Percentiles rank a stretch among this genome's conserved stretches.
phyloP scores from a whole-genome alignment of 1,140 invertebrate genomes.

The Neoseiulus cucumeris region DNA sequence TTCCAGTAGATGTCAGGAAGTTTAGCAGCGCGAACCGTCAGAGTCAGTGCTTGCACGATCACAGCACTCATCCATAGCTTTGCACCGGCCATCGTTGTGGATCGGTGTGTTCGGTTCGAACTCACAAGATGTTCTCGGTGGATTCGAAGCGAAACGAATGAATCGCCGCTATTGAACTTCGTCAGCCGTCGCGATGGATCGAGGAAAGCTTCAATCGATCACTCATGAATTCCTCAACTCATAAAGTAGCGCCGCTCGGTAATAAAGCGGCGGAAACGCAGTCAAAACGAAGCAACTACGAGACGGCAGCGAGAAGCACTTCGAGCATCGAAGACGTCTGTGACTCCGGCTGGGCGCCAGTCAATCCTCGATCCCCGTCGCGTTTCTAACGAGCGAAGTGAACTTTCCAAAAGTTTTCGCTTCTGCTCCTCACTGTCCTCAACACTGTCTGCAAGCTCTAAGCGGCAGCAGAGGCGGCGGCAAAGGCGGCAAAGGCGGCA shows the following conservation, averaged over 20 bases:
- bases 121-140: background rate
- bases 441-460: background rate
- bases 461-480: background rate
- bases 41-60: conserved; percentile 9
- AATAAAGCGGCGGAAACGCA: too few relatives aligned
- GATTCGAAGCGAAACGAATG: background rate
- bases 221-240: background rate
- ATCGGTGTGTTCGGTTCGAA: background rate
- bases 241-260: background rate
- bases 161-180: background rate
- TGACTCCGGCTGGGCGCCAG: background rate
- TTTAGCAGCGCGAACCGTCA: background rate
- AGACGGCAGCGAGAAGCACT: background rate
- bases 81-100: background rate
- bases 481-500: background rate
- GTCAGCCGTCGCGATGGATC: background rate
- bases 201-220: background rate
- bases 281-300: too few relatives aligned
- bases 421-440: background rate
- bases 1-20: conserved; percentile 10
- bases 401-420: background rate
- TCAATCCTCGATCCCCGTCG: background rate
- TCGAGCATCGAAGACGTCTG: background rate
- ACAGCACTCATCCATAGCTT: conserved; percentile 8
- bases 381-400: background rate